phyloP scores from a whole-genome alignment of 2,797 vertebrate genomes.

The Halcyon leucocephala region DNA sequence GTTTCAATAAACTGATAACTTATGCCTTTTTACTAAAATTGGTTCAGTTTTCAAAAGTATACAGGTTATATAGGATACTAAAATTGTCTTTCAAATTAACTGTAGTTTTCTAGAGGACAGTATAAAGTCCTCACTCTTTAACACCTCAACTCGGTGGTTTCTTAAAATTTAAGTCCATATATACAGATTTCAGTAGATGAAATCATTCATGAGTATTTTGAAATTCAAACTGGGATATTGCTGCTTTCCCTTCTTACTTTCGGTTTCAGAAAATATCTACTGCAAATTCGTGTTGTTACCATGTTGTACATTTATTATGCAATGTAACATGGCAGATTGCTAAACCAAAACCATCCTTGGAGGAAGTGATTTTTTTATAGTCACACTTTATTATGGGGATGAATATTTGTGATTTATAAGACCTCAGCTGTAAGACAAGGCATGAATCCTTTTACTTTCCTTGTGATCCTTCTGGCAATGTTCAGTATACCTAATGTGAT shows the following conservation, averaged over 20 bases:
- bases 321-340: not conserved
- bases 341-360: not conserved
- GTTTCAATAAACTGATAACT: too few species aligned
- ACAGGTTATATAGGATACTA: not conserved
- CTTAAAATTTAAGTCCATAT: not conserved
- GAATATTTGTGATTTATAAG: not conserved
- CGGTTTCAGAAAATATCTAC: not conserved
- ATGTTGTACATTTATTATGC: not conserved
- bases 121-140: not conserved
- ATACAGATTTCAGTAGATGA: not conserved
- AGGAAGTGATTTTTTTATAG: not conserved
- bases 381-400: not conserved
- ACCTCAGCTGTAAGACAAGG: not conserved
- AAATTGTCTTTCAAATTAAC: not conserved
- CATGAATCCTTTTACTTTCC: not conserved
- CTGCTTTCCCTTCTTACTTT: not conserved
- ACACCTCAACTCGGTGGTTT: not conserved
- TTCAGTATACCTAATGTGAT: not conserved
- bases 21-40: not conserved
- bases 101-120: not conserved
- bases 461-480: not conserved
- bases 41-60: not conserved
- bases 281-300: not conserved
- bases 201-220: not conserved
- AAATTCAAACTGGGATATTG: not conserved